Percentiles rank a stretch among this genome's conserved stretches.
Evolutionary conservation across 2,888 invertebrate genomes (phyloP).

Genomic region (Pammene fasciana): DNA sequence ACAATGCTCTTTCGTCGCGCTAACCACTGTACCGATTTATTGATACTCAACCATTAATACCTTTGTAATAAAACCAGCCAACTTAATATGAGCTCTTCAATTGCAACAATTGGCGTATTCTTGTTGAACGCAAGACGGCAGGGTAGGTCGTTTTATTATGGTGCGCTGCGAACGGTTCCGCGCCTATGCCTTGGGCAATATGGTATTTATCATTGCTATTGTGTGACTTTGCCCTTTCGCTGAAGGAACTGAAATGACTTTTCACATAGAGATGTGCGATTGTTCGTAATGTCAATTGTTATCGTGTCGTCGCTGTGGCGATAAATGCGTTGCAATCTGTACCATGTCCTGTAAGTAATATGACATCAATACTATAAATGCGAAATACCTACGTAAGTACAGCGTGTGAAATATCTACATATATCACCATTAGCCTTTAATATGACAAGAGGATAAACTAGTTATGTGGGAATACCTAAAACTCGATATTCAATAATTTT

Average conservation of each 20-base stretch:
- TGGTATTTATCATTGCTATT: conserved; percentile 75
- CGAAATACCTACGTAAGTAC: too few species aligned
- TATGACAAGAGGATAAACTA: too few species aligned
- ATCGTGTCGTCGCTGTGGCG: conserved; percentile 44
- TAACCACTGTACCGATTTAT: conserved; percentile 80
- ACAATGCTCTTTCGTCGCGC: conserved; percentile 80
- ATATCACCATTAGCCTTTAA: too few species aligned
- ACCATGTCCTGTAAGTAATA: not conserved
- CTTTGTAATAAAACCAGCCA: conserved; percentile 69
- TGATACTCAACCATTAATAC: conserved; percentile 73
- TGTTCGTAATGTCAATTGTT: conserved; percentile 55
- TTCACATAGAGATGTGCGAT: conserved; percentile 51
- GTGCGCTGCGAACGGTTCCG: conserved; percentile 59
- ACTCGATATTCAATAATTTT: too few species aligned
- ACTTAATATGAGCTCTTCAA: conserved; percentile 54
- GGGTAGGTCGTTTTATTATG: conserved; percentile 55
- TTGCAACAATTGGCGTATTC: conserved; percentile 47
- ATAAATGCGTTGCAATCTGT: conserved; percentile 34
- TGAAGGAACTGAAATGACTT: conserved; percentile 61
- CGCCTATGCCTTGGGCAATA: conserved; percentile 70
- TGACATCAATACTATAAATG: conserved; percentile 12
- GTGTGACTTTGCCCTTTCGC: conserved; percentile 65
- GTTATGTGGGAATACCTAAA: too few species aligned
- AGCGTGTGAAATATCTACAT: too few species aligned
- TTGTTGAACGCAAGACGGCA: conserved; percentile 45